Percentiles rank a stretch among this genome's conserved stretches.
Evolutionary conservation across 2,113 vertebrate genomes (phyloP).

Genomic region (Alligator sinensis): DNA sequence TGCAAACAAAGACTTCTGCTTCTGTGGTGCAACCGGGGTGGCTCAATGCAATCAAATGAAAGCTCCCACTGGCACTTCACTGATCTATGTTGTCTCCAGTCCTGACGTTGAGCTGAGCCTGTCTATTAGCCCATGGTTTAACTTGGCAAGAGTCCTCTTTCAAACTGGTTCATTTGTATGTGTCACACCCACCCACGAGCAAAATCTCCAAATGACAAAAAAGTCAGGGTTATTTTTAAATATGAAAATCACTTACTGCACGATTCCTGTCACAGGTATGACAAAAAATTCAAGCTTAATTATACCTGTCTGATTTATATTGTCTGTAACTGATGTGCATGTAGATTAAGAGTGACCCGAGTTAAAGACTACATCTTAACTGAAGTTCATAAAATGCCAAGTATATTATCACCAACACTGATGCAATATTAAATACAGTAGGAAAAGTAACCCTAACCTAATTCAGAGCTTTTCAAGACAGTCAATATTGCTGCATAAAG

Average conservation of each 20-base stretch:
- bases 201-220: slow-evolving; percentile 53
- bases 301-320: background rate
- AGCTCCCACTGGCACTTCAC: background rate
- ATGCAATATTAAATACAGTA: slow-evolving; percentile 2
- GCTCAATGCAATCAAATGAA: slow-evolving; percentile 1
- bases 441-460: too few relatives aligned
- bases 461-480: too few relatives aligned
- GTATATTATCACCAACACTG: background rate
- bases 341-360: background rate
- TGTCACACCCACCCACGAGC: slow-evolving; percentile 58
- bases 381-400: background rate
- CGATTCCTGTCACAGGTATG: background rate
- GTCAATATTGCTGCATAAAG: too few relatives aligned
- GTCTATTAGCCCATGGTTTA: slow-evolving; percentile 47
- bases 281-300: background rate
- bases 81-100: background rate
- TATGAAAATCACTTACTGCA: slow-evolving; percentile 3
- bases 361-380: background rate
- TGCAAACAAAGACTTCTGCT: slow-evolving; percentile 25
- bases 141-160: slow-evolving; percentile 51
- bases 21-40: background rate
- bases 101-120: background rate
- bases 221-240: slow-evolving; percentile 31
- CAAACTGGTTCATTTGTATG: slow-evolving; percentile 40
- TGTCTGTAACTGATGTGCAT: background rate